phyloP scores from a whole-genome alignment of 2,797 vertebrate genomes.

The Myotis vivesi region DNA sequence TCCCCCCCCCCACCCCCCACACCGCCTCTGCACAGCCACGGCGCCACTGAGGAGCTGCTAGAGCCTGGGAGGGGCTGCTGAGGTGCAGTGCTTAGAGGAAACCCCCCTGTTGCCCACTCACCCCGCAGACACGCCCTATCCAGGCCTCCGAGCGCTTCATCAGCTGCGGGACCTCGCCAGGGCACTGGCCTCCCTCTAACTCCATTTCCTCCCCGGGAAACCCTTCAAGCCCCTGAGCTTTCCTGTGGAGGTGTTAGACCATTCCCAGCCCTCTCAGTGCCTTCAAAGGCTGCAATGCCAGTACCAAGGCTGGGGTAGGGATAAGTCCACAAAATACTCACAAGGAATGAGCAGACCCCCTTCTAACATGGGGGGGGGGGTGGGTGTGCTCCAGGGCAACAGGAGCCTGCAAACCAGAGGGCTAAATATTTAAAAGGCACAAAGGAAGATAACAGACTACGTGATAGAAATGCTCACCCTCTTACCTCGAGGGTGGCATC shows the following conservation, averaged over 20 bases:
- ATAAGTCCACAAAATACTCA: neutral
- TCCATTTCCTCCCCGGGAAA: neutral
- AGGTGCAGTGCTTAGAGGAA: neutral
- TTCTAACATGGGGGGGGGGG: fast-evolving
- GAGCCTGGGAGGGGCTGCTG: neutral
- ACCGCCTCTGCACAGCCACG: neutral
- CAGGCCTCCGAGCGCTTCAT: neutral
- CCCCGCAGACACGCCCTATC: fast-evolving
- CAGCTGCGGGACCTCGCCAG: neutral
- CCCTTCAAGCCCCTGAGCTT: neutral
- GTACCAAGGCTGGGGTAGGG: neutral
- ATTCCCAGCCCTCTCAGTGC: neutral
- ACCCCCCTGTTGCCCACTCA: neutral
- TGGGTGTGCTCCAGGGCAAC: too few species aligned
- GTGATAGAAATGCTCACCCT: neutral
- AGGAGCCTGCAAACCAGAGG: neutral
- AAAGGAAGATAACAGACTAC: neutral
- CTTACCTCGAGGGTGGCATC: neutral
- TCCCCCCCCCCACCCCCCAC: too few species aligned
- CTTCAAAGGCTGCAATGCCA: neutral
- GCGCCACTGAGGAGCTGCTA: neutral
- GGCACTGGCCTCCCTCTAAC: neutral
- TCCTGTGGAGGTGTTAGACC: neutral
- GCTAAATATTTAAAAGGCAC: neutral
- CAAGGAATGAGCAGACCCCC: neutral